Conservation (phyloP, 2,888 invertebrate genomes). For the Chrysina gloriosa region DNA sequence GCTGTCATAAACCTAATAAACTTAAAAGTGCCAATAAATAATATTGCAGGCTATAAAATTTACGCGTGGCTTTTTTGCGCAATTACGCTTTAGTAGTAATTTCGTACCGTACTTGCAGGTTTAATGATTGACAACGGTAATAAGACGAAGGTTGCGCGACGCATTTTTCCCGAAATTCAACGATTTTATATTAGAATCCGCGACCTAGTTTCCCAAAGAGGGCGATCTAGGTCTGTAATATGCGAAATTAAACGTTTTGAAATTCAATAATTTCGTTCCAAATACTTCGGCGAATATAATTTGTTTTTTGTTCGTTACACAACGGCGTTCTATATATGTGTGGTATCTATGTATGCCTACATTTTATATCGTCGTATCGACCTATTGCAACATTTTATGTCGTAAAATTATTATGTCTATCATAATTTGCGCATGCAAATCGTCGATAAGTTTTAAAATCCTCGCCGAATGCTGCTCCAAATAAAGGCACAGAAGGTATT, state of each 20-base stretch:
- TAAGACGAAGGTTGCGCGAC: background rate
- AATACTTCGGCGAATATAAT: background rate
- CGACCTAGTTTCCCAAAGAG: conserved; percentile 14
- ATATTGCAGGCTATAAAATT: conserved; percentile 11
- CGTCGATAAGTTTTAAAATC: background rate
- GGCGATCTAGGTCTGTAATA: background rate
- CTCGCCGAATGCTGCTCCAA: background rate
- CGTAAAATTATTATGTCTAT: conserved; percentile 2
- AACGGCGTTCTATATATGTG: background rate
- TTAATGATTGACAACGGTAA: conserved; percentile 14
- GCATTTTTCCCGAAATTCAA: conserved; percentile 14
- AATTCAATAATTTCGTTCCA: conserved; percentile 3
- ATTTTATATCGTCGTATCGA: background rate
- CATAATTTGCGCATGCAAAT: background rate
- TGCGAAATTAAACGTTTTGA: conserved; percentile 4
- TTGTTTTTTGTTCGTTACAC: background rate
- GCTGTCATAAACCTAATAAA: conserved; percentile 24
- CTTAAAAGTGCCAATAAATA: conserved; percentile 16
- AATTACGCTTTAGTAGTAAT: conserved; percentile 1
- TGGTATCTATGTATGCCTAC: too few species aligned
- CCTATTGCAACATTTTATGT: background rate
- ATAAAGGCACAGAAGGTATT: background rate
- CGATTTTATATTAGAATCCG: background rate
- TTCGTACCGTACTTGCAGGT: background rate
- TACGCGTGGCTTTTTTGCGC: background rate